phyloP scores from a whole-genome alignment of 1,140 invertebrate species.

The Homalodisca vitripennis region DNA sequence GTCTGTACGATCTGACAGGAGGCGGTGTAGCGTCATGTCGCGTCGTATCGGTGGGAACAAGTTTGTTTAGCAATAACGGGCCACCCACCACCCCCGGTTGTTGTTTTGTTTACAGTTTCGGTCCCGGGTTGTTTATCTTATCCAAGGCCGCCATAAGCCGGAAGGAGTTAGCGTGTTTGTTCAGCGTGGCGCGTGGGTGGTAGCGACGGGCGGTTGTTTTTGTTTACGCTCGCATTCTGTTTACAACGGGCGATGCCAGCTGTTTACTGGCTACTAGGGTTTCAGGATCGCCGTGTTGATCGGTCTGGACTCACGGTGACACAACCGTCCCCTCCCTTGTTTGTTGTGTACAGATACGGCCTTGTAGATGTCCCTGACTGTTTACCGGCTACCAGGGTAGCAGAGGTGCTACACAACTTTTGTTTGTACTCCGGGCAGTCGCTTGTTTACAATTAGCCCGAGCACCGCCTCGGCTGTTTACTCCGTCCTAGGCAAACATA shows the following conservation, averaged over 20 bases:
- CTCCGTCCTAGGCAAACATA: conserved; percentile 28
- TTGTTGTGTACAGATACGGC: conserved; percentile 16
- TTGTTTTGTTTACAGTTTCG: conserved; percentile 21
- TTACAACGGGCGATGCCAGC: neutral
- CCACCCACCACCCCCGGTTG: neutral
- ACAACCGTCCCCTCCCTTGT: neutral
- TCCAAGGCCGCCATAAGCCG: conserved; percentile 25
- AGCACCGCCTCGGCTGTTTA: conserved; percentile 12
- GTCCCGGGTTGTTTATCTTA: conserved; percentile 28
- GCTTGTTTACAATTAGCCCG: conserved; percentile 1
- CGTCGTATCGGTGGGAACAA: no score
- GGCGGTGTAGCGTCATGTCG: no score
- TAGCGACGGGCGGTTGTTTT: neutral
- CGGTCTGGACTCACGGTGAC: no score
- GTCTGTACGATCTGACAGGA: no score
- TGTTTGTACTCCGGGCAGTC: neutral
- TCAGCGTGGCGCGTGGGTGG: neutral
- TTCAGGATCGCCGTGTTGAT: neutral
- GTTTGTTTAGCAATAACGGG: neutral
- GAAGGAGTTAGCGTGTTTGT: neutral
- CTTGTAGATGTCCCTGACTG: conserved; percentile 9
- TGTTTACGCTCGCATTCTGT: conserved; percentile 10
- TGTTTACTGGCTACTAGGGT: conserved; percentile 24
- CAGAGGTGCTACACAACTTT: neutral
- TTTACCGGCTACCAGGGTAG: conserved; percentile 19